Percentiles rank a stretch among this genome's conserved stretches.
Evolutionary conservation across 2,113 vertebrate genomes (phyloP).

Genomic region (Cardinalis cardinalis): DNA sequence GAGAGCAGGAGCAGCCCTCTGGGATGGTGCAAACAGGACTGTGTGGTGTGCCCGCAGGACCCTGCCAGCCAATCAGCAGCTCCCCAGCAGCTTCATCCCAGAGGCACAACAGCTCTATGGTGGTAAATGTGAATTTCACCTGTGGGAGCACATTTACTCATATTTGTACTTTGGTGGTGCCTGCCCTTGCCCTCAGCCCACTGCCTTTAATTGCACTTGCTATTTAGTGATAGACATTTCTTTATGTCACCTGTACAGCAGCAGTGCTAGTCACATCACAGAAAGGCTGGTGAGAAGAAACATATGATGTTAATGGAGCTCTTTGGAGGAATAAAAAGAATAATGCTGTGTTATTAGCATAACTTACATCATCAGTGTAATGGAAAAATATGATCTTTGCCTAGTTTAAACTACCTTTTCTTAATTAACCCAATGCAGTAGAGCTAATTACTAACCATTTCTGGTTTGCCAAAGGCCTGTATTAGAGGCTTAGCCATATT

Average conservation of each 20-base stretch:
- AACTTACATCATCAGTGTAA: neutral
- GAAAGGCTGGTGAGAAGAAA: neutral
- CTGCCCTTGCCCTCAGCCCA: neutral
- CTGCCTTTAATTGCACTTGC: neutral
- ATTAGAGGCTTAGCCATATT: neutral
- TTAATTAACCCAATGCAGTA: slow-evolving; percentile 33
- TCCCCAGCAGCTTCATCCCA: neutral
- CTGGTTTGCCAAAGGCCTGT: neutral
- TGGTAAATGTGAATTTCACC: accelerated
- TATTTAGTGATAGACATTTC: neutral
- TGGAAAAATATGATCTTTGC: neutral
- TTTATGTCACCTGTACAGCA: neutral
- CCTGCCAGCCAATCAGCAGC: neutral
- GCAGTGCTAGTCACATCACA: neutral
- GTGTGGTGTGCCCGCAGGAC: neutral
- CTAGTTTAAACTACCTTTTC: slow-evolving; percentile 10
- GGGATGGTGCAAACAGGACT: neutral
- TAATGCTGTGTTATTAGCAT: neutral
- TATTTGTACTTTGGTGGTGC: neutral
- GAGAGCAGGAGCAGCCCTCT: neutral
- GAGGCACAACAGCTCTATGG: neutral
- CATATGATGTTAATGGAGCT: neutral
- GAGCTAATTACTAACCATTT: slow-evolving; percentile 26
- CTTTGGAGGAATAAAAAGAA: neutral
- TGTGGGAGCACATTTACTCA: neutral